These are phyloP conservation scores for Drosophila nr. perissopoda DNA, from an alignment of 2,888 invertebrate genomes.

Conservation along the genomic window DNA sequence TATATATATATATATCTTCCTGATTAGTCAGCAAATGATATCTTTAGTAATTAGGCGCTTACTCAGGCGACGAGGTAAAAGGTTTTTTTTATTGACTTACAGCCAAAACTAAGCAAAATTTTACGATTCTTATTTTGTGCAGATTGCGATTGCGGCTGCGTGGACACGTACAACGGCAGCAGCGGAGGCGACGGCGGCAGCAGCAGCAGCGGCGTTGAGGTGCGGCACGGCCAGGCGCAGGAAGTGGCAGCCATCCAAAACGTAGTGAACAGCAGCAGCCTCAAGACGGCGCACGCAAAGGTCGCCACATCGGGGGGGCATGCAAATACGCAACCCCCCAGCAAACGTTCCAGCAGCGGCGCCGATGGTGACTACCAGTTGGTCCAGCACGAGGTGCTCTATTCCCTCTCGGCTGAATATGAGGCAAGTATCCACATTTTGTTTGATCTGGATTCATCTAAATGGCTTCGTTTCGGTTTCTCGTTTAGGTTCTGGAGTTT, in stretches of 20 bases:
- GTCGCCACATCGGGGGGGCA: slow-evolving; percentile 85
- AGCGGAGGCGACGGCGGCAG: slow-evolving; percentile 44
- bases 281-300: slow-evolving; percentile 85
- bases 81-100: background rate
- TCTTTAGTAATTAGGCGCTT: slow-evolving; percentile 53
- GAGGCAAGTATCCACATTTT: slow-evolving; percentile 81
- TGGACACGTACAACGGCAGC: slow-evolving; percentile 79
- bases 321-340: slow-evolving; percentile 86
- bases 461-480: background rate
- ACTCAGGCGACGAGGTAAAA: slow-evolving; percentile 45
- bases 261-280: slow-evolving; percentile 76
- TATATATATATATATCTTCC: background rate
- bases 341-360: slow-evolving; percentile 91
- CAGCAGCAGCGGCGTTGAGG: slow-evolving; percentile 27
- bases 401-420: slow-evolving; percentile 97
- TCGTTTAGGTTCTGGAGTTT: slow-evolving; percentile 96
- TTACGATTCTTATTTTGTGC: background rate
- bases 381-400: slow-evolving; percentile 99
- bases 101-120: background rate
- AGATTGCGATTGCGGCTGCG: slow-evolving; percentile 85
- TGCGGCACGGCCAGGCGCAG: slow-evolving; percentile 53
- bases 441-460: background rate
- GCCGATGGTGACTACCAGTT: slow-evolving; percentile 99
- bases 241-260: slow-evolving; percentile 40
- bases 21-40: slow-evolving; percentile 37